Evolutionary conservation across 2,888 invertebrate genomes (phyloP).

Genomic region (Andrena chrysosceles): DNA sequence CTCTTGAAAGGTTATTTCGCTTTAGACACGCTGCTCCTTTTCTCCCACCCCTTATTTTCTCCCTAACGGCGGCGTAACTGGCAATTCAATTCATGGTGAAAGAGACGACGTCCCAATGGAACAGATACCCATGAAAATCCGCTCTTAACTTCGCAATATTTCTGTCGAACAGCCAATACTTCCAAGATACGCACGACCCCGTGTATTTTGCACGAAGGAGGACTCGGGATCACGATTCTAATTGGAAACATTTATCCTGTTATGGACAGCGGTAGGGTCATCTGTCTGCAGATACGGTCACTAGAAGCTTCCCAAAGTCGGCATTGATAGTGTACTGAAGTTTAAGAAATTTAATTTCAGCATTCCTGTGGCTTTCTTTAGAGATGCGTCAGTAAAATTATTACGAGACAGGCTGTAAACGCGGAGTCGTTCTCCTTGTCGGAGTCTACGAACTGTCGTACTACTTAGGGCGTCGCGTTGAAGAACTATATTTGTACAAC

Average conservation of each 20-base stretch:
- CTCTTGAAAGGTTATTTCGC: slow-evolving; percentile 40
- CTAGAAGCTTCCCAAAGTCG: background rate
- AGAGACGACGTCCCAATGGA: slow-evolving; percentile 31
- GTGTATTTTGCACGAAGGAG: background rate
- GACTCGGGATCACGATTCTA: background rate
- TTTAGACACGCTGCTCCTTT: slow-evolving; percentile 4
- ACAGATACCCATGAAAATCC: slow-evolving; percentile 41
- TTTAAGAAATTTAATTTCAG: background rate
- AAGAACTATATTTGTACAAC: too few species aligned
- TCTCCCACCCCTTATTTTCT: slow-evolving; percentile 23
- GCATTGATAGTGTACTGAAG: background rate
- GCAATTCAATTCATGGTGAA: slow-evolving; percentile 57
- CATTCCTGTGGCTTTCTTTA: background rate
- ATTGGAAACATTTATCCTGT: background rate
- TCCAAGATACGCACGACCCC: background rate
- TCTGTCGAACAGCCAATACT: slow-evolving; percentile 20
- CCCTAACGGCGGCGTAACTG: slow-evolving; percentile 45
- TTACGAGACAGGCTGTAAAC: too few species aligned
- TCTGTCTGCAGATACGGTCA: background rate
- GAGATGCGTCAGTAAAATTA: too few species aligned
- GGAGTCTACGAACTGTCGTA: too few species aligned
- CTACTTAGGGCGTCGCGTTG: too few species aligned
- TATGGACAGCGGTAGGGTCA: background rate
- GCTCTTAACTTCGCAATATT: slow-evolving; percentile 48
- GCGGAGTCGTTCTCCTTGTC: too few species aligned